Evolutionary conservation across 2,888 invertebrate genomes (phyloP).

Genomic region (Pachycephus smyrnensis): DNA sequence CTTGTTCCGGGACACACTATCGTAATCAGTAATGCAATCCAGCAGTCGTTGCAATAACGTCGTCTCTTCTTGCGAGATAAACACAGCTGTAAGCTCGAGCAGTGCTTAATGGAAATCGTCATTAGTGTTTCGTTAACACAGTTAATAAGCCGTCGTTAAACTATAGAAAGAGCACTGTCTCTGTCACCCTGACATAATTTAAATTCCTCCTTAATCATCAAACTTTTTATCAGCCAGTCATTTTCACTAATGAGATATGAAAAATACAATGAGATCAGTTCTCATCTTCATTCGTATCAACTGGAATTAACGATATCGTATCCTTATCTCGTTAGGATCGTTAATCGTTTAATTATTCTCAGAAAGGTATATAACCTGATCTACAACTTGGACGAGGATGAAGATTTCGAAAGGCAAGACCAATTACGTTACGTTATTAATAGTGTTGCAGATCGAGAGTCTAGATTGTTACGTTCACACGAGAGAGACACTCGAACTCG

Average conservation of each 20-base stretch:
- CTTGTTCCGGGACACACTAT: neutral
- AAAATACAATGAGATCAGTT: neutral
- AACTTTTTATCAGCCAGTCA: neutral
- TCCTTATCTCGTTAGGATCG: neutral
- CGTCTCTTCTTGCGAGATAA: neutral
- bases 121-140: neutral
- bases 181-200: neutral
- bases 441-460: neutral
- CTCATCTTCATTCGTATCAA: neutral
- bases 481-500: neutral
- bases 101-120: neutral
- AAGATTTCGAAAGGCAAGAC: conserved; percentile 5
- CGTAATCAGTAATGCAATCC: neutral
- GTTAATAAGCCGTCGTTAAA: neutral
- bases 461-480: neutral
- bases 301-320: neutral
- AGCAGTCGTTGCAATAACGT: neutral
- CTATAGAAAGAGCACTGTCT: neutral
- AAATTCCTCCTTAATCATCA: neutral
- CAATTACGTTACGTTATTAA: neutral
- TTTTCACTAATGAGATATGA: too few species aligned
- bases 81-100: neutral
- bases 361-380: neutral
- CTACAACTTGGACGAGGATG: conserved; percentile 3
- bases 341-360: neutral